Evolutionary conservation across 2,797 vertebrate genomes (phyloP), one percentile per base, ranked within the genome.

Genomic region (Denticeps clupeoides): DNA sequence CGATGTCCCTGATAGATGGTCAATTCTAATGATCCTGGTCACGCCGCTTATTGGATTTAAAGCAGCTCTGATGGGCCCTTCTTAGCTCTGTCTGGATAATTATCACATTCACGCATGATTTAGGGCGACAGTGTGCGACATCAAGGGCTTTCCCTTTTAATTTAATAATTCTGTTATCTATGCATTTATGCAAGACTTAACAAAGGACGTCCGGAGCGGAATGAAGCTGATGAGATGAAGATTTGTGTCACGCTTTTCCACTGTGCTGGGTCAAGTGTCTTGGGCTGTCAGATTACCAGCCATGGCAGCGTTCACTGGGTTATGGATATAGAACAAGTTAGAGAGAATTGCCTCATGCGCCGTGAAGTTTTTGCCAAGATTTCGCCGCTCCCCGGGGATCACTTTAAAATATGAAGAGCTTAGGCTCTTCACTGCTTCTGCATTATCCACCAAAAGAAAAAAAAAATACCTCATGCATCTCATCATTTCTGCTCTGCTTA

Each of bases 11-110:
- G 82, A 84, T 82, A 82, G 78, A 81, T 82, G 80, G 77, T 84
- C 82, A 83, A 83, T 84, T 83, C 74, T 77, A 83, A 73, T 79
- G 79, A 83, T 83, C 77, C 78, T 7, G 81, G 78, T 84, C 74
- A 48, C 52, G 62, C 71, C 70, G 60, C 73, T 81, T 79, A 81
- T 78, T 78, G 78, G 74, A 84, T 82, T 80, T 77, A 75, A 82
- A 81, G 75, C 77, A 75, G 75, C 74, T 74, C 70, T 74, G 80
- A 81, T 81, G 74, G 72, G 71, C 67, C 71, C 78, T 80, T 78
- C 46, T 80, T 73, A 75, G 69, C 78, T 72, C 56, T 51, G 60
- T 62, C 67, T 65, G 72, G 74, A 70, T 81, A 81, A 81, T 83
- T 82, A 82, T 81, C 77, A 81, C 80, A 69, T 83, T 80, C 75